Base-by-base conservation (phyloP, 2,888 invertebrate species). In the Arctia plantaginis region DNA sequence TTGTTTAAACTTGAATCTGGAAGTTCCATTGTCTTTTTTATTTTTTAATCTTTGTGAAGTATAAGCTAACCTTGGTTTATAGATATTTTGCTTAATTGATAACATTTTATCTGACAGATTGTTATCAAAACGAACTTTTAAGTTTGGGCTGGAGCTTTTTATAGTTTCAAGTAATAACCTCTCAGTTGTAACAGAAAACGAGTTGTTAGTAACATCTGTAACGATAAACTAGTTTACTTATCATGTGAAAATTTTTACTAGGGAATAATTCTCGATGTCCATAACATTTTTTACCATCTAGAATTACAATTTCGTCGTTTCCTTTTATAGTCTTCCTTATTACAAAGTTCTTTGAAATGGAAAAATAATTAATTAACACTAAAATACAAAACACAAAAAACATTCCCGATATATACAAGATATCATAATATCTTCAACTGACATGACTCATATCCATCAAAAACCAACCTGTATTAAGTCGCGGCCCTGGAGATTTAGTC, bases 101-200 rank as follows among this genome's bases (percentile, higher is more conserved):
- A 92, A 82, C 90, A 93, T 92, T 85, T 94, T 92, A 68, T 94
- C 90, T 12, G 91, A 91, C 23, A 93, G 81, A 90, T 92, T 92
- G 90, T 91, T 93, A 73, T 93, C 92, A 67, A 92, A 92, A 3
- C 89, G 78, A 75, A 85, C 88, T 86, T 91, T 92, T 44, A 92
- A 88, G 82, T 93, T 90, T 55, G 82, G 75, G n/a, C 80, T 82
- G 3, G 73, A 69, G 35, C 78, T 88, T 77, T 82, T 74, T 47
- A 87, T 77, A 59, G 82, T 80, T 77, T 86, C 68, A 73, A 88
- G 85, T 71, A 90, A 71, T 13, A 85, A 77, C 72, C 83, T 86
- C 7, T 79, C 72, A n/a, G 79, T 86, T 55, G 76, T 77, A 68
- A 82, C 79, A 72, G 66, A 72, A n/a, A 81, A 75, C 74, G 75